Base-by-base conservation (phyloP, 2,888 invertebrate species). In the Cantharis lateralis region DNA sequence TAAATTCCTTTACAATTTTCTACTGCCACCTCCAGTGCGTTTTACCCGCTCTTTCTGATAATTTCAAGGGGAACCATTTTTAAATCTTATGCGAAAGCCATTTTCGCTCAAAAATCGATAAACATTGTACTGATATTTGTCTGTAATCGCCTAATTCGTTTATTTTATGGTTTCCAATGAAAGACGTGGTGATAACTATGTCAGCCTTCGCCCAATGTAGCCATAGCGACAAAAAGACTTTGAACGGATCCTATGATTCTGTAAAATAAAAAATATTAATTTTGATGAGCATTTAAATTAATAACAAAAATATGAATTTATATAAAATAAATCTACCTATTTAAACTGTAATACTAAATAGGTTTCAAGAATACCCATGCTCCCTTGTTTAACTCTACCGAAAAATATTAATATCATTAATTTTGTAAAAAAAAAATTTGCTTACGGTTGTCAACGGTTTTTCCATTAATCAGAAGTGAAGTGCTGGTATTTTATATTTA, bases 171-270 rank as follows among this genome's bases (percentile, higher is more conserved):
- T n/a, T 97, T 97, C 94, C 95, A 96, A 0, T 97, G 97, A 88
- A 97, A 97, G 0, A 94, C 94, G 88, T 97, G 97, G 87, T 97
- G 97, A 88, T 96, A 97, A 89, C 97, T 97, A 89, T 97, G 97
- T 95, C 96, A 98, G 3, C 97, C 97, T 87, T 96, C 96, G 0
- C 96, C 96, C 88, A 95, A 90, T 0, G 95, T 92, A 18, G 93
- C 84, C 0, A 94, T 83, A 0, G 95, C 92, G 0, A 97, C 96
- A 0, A 90, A 88, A 81, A 91, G 90, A 86, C 95, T 96, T 88
- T 97, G 94, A 0, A 91, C 89, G 0, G 97, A 96, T 86, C 92
- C 94, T 83, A 97, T 94, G 85, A 90, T 89, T 82, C 96, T 95
- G 88, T 0, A 69, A 64, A 11, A 63, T 62, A 48, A 68, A 13